Evolutionary conservation across 2,888 invertebrate species (phyloP).

Genomic region (Macrophya annulata): DNA sequence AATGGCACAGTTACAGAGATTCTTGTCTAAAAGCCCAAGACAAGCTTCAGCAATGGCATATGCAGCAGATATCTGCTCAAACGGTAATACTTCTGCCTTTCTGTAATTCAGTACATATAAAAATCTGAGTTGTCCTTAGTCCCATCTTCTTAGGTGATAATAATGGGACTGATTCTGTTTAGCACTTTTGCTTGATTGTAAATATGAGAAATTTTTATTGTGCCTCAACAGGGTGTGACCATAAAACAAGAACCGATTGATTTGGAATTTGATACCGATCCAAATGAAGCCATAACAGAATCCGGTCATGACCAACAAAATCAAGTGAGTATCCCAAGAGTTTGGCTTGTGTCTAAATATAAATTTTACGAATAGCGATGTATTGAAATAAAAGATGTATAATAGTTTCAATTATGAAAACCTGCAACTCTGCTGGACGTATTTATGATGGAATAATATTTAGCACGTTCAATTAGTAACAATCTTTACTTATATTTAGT

Average conservation of each 20-base stretch:
- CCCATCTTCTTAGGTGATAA: background rate
- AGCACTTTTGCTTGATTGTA: background rate
- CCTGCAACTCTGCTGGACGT: constrained; percentile 29
- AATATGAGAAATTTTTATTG: background rate
- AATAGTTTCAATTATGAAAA: background rate
- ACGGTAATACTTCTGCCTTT: constrained; percentile 6
- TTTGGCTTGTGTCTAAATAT: background rate
- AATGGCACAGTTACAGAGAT: constrained; percentile 86
- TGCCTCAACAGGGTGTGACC: constrained; percentile 79
- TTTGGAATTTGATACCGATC: constrained; percentile 80
- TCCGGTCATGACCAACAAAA: constrained; percentile 25
- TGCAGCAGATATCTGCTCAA: constrained; percentile 78
- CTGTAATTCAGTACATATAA: background rate
- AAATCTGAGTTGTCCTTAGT: background rate
- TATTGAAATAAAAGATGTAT: background rate
- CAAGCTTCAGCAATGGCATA: constrained; percentile 83
- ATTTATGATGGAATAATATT: background rate
- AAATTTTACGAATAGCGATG: background rate
- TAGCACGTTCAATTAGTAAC: constrained; percentile 39
- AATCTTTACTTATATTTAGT: background rate
- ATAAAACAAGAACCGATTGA: constrained; percentile 83
- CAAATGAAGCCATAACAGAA: constrained; percentile 82
- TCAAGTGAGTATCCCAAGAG: constrained; percentile 29
- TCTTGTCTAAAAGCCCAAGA: constrained; percentile 85
- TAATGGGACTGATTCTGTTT: background rate